These are phyloP conservation scores for Zygaena filipendulae DNA, from an alignment of 2,888 invertebrate species.

Conservation along the genomic window DNA sequence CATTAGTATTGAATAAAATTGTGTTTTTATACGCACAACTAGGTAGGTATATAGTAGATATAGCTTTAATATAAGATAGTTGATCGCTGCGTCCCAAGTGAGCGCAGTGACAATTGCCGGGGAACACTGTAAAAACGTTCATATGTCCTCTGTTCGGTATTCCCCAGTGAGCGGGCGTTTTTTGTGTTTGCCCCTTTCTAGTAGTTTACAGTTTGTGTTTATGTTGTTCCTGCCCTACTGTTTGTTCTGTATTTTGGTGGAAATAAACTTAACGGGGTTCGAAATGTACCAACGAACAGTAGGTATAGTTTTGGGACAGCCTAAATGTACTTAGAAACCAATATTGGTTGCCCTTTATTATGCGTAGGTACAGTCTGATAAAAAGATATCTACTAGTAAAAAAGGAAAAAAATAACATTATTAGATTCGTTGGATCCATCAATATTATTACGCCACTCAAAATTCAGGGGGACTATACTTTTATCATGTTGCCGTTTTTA, in stretches of 20 bases:
- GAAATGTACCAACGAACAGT: constrained; percentile 6
- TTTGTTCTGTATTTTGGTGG: constrained; percentile 15
- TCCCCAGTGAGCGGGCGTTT: constrained; percentile 22
- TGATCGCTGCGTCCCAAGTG: constrained; percentile 24
- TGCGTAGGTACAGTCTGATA: too few species aligned
- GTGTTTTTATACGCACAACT: too few species aligned
- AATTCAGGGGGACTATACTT: too few species aligned
- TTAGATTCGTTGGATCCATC: too few species aligned
- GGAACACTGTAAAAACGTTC: constrained; percentile 23
- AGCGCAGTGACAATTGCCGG: constrained; percentile 32
- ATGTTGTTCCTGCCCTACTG: constrained; percentile 18
- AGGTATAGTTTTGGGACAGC: constrained; percentile 22
- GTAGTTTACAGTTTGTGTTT: constrained; percentile 22
- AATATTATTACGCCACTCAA: too few species aligned
- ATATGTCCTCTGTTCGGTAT: constrained; percentile 23
- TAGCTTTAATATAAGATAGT: neutral
- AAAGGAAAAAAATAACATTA: too few species aligned
- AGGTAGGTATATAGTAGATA: too few species aligned
- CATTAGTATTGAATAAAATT: too few species aligned
- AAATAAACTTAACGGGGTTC: constrained; percentile 17
- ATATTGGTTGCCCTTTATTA: too few species aligned
- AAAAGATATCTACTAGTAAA: too few species aligned
- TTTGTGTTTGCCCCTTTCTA: constrained; percentile 21
- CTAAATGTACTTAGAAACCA: too few species aligned
- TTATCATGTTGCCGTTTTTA: too few species aligned